Conservation (phyloP, 2,113 vertebrate species). For the Monopterus albus region DNA sequence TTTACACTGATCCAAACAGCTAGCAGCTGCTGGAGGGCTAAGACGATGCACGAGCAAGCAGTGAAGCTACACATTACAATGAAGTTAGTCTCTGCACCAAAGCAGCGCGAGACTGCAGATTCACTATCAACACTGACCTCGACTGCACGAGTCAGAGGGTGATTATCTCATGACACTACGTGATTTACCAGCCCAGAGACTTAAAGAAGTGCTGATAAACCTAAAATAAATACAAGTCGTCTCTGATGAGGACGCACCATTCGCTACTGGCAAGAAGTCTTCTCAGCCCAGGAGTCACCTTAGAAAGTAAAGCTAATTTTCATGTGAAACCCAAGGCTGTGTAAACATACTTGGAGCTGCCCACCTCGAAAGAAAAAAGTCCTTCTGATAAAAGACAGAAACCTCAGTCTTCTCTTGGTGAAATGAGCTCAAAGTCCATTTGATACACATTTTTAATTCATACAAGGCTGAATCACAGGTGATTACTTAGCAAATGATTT, state of each 20-base stretch:
- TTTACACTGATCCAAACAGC: background rate
- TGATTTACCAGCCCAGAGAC: constrained; percentile 24
- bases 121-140: background rate
- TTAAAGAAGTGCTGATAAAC: constrained; percentile 29
- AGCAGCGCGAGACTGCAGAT: background rate
- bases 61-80: background rate
- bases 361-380: background rate
- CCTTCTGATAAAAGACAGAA: constrained; percentile 31
- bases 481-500: background rate
- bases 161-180: constrained; percentile 4
- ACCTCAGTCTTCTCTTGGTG: constrained; percentile 17
- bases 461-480: background rate
- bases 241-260: too few relatives aligned
- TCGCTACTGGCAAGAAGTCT: background rate
- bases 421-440: constrained; percentile 16
- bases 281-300: background rate
- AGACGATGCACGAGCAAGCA: background rate
- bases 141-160: background rate
- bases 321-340: constrained; percentile 34
- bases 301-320: constrained; percentile 40
- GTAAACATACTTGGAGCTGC: constrained; percentile 36
- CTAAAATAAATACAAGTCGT: too few relatives aligned
- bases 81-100: background rate
- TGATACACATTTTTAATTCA: background rate
- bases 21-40: background rate